phyloP scores from a whole-genome alignment of 2,113 vertebrate genomes.

The Trogon melanurus region DNA sequence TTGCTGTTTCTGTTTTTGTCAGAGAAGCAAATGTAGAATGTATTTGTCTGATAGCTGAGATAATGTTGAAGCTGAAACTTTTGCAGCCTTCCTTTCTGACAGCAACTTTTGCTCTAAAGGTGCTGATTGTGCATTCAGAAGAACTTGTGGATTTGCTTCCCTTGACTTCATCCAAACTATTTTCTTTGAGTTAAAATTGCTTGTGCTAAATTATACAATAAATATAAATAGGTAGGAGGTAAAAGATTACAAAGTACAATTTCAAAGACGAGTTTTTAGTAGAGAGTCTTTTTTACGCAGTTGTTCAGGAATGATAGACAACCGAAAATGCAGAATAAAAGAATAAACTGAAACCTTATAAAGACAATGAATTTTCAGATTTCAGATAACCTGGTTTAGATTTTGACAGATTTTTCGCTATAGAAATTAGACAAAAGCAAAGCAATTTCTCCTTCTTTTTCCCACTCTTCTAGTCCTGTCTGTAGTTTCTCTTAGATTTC shows the following conservation, averaged over 20 bases:
- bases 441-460: rapidly evolving
- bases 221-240: background rate
- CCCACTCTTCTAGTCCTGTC: background rate
- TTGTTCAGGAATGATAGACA: background rate
- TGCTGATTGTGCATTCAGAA: background rate
- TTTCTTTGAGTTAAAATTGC: background rate
- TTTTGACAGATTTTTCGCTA: background rate
- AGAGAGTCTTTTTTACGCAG: background rate
- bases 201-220: background rate
- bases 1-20: background rate
- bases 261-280: background rate
- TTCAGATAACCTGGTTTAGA: background rate
- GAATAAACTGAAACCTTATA: background rate
- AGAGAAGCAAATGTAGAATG: background rate
- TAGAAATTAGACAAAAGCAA: background rate
- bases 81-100: background rate
- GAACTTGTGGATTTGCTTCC: background rate
- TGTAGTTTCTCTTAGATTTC: background rate
- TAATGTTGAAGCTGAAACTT: background rate
- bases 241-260: background rate
- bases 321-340: background rate
- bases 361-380: background rate
- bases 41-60: background rate
- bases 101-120: background rate
- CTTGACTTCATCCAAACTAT: background rate